Conservation (phyloP, 2,113 vertebrate genomes). For the Sceloporus undulatus region DNA sequence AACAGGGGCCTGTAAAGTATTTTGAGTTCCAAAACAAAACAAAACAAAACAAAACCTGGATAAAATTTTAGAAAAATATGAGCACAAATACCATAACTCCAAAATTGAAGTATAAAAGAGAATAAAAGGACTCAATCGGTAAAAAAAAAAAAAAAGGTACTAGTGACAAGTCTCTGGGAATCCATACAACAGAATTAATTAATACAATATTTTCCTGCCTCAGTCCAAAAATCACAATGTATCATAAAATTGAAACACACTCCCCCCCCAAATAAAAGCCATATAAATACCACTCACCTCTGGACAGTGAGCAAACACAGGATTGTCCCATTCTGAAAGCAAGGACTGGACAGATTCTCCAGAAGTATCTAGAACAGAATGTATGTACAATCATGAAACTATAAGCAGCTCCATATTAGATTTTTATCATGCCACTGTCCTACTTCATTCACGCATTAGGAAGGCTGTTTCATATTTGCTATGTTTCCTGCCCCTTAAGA, state of each 20-base stretch:
- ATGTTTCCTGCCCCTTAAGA: background rate
- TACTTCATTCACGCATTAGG: background rate
- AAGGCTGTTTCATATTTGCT: background rate
- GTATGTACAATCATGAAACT: slow-evolving; percentile 35
- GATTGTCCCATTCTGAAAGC: slow-evolving; percentile 93
- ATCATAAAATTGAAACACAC: slow-evolving; percentile 19
- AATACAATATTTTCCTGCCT: slow-evolving; percentile 1
- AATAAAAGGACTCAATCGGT: background rate
- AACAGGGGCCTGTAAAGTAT: slow-evolving; percentile 12
- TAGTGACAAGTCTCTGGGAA: background rate
- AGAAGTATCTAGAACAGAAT: slow-evolving; percentile 62
- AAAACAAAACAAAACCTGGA: background rate
- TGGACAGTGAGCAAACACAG: slow-evolving; percentile 89
- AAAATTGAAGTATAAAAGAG: slow-evolving; percentile 31
- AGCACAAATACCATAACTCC: slow-evolving; percentile 22
- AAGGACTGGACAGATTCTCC: slow-evolving; percentile 81
- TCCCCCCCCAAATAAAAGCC: slow-evolving; percentile 9
- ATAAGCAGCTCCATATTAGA: background rate
- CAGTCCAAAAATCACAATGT: slow-evolving; percentile 25
- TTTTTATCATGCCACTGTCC: background rate
- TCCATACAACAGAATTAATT: background rate
- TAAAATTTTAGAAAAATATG: background rate
- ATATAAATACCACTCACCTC: slow-evolving; percentile 75
- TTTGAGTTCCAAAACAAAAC: slow-evolving; percentile 41
- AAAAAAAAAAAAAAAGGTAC: background rate